These are phyloP conservation scores for Nasonia giraulti DNA, from an alignment of 1,140 invertebrate species.

Conservation along the genomic window DNA sequence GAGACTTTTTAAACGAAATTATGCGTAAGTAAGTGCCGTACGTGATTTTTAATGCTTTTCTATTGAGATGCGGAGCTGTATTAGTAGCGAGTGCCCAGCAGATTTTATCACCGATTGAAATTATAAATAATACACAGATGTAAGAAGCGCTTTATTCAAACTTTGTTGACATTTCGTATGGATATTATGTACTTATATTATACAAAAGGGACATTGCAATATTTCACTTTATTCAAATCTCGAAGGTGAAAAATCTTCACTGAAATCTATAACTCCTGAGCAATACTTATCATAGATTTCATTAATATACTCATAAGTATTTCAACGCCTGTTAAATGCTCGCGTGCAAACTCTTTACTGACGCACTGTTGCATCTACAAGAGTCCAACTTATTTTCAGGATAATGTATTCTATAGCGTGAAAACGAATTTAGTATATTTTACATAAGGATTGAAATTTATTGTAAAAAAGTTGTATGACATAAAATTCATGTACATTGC, in stretches of 20 bases:
- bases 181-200: not conserved
- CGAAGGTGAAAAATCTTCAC: not conserved
- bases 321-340: not conserved
- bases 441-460: constrained; percentile 28
- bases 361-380: not conserved
- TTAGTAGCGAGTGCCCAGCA: not conserved
- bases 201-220: not conserved
- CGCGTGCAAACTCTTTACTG: not conserved
- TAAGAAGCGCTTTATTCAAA: not conserved
- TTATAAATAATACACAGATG: not conserved
- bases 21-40: not conserved
- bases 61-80: not conserved
- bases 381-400: constrained; percentile 2
- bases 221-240: not conserved
- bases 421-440: constrained; percentile 20
- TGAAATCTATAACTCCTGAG: not conserved
- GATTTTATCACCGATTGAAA: not conserved
- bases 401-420: not conserved
- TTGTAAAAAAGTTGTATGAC: constrained; percentile 8
- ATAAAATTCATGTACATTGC: not conserved
- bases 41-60: not conserved
- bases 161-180: not conserved
- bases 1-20: not conserved
- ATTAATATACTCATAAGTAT: not conserved
- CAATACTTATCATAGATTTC: not conserved